These are phyloP conservation scores for Symphodus melops DNA, from an alignment of 2,113 vertebrate genomes.

Conservation along the genomic window DNA sequence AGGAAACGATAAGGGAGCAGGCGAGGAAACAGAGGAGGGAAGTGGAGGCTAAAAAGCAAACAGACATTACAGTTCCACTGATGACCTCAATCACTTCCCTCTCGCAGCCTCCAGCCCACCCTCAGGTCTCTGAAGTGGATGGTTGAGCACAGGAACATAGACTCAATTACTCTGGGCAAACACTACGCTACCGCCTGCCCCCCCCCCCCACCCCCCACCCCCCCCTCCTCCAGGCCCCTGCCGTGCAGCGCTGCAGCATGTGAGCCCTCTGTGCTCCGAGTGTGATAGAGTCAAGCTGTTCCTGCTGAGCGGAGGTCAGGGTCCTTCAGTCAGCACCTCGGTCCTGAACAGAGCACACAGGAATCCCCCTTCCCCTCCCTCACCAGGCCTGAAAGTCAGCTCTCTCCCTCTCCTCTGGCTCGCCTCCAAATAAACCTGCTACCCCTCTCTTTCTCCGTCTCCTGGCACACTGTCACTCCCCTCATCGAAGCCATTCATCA, in stretches of 20 bases:
- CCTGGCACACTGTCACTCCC: slow-evolving; percentile 78
- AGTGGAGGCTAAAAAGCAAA: slow-evolving; percentile 67
- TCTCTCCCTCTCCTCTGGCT: slow-evolving; percentile 62
- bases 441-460: slow-evolving; percentile 66
- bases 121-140: slow-evolving; percentile 72
- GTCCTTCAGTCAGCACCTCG: slow-evolving; percentile 85
- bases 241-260: slow-evolving; percentile 57
- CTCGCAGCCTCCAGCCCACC: slow-evolving; percentile 47
- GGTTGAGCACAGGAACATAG: slow-evolving; percentile 67
- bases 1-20: slow-evolving; percentile 16
- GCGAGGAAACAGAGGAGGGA: slow-evolving; percentile 41
- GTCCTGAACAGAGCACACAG: slow-evolving; percentile 84
- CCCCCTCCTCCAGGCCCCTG: slow-evolving; percentile 45
- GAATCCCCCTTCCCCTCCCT: slow-evolving; percentile 71
- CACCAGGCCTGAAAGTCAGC: slow-evolving; percentile 53
- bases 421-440: slow-evolving; percentile 83
- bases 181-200: slow-evolving; percentile 32
- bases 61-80: slow-evolving; percentile 72
- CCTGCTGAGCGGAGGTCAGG: slow-evolving; percentile 83
- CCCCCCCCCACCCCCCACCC: background rate
- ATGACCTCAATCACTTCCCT: slow-evolving; percentile 75
- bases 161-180: slow-evolving; percentile 70
- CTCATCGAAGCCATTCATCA: slow-evolving; percentile 85
- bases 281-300: slow-evolving; percentile 84
- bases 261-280: slow-evolving; percentile 74